Base-by-base conservation (phyloP, 2,888 invertebrate species). In the Lithosia quadra region DNA sequence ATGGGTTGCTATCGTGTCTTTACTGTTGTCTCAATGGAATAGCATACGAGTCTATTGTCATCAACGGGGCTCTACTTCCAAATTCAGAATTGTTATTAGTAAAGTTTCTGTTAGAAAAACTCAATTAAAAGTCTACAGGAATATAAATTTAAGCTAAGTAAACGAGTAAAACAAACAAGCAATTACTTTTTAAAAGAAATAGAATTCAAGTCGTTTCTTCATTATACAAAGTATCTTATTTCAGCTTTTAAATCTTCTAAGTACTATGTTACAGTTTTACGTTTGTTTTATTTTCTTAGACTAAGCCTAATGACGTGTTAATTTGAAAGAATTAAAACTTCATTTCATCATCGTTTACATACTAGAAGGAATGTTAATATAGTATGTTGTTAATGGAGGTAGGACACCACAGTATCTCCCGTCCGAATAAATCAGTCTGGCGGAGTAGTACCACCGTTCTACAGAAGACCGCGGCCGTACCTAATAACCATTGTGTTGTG, bases 171-270 rank as follows among this genome's bases (percentile, higher is more conserved):
- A 8, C 49, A 49, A 43, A n/a, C 49, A 49, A 49, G 49, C n/a
- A 49, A 49, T 49, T 49, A 49, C 49, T 49, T 49, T 49, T n/a
- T 9, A 8, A 43, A 49, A 49, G 49, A 18, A 49, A 49, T 4
- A 49, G 49, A 49, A 49, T 49, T 49, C n/a, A 49, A 49, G n/a
- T 49, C n/a, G 49, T 49, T 49, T 43, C 18, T 49, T 49, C 49
- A 49, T 49, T 49, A 49, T 1, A 49, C n/a, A 49, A 49, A 49
- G 49, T 49, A n/a, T n/a, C 49, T 49, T 49, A n/a, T 49, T 49
- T 49, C n/a, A n/a, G 8, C n/a, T n/a, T n/a, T 49, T 49, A 49
- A n/a, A 49, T 43, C 43, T 43, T 43, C 43, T 39, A 39, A 39
- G 39, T 39, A 15, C 36, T 39, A 18, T n/a, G 9, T 49, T 8